Percentiles rank a stretch among this genome's conserved stretches.
These are phyloP conservation scores for Bombus haemorrhoidalis DNA, from an alignment of 1,140 invertebrate genomes.

Conservation along the genomic window DNA sequence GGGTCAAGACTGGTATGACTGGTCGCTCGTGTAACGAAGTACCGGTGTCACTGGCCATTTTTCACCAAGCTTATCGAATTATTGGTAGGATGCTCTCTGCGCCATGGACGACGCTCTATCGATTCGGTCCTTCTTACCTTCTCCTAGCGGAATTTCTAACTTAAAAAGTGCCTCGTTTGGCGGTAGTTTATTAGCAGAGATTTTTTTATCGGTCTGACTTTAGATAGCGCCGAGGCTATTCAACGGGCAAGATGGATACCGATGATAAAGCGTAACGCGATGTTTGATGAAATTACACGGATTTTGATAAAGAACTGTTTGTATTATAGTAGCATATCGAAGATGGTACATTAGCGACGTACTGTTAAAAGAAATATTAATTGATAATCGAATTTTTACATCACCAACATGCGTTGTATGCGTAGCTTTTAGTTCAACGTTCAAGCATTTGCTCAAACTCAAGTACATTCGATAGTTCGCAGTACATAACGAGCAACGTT, in stretches of 20 bases:
- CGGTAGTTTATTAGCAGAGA: neutral
- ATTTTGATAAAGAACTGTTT: neutral
- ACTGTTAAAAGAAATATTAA: no score
- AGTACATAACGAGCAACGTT: neutral
- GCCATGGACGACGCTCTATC: neutral
- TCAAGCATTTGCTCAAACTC: neutral
- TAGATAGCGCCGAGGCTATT: neutral
- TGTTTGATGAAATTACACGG: neutral
- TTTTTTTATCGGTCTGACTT: neutral
- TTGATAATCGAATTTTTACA: no score
- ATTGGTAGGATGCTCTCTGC: conserved; percentile 22
- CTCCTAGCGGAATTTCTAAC: conserved; percentile 4
- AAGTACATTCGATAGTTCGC: no score
- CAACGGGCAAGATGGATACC: neutral
- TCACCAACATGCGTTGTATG: no score
- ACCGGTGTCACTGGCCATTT: conserved; percentile 46
- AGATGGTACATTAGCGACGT: neutral
- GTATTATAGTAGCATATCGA: neutral
- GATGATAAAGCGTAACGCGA: neutral
- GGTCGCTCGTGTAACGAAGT: conserved; percentile 51
- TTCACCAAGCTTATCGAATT: conserved; percentile 38
- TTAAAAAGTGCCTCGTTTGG: neutral
- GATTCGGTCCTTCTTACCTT: neutral
- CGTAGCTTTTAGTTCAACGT: neutral
- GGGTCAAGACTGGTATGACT: conserved; percentile 55